Conservation (phyloP, 2,113 vertebrate genomes). For the Typhlomys cinereus region DNA sequence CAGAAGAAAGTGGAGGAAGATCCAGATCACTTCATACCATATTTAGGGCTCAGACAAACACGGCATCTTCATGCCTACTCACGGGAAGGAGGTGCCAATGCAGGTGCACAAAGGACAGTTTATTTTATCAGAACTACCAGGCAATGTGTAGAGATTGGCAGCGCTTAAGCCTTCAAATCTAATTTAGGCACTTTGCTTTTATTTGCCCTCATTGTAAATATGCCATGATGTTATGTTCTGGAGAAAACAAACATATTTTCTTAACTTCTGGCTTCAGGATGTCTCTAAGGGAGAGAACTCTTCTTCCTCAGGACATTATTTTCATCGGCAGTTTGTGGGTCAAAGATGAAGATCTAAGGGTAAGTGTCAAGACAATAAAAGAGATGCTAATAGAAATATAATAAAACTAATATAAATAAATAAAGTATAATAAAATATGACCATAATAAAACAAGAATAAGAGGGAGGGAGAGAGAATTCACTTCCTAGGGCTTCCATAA, state of each 20-base stretch:
- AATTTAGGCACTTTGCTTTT: neutral
- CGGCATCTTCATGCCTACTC: neutral
- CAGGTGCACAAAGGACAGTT: neutral
- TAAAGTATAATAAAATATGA: too few relatives aligned
- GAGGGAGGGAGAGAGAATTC: conserved; percentile 9
- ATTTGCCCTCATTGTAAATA: conserved; percentile 40
- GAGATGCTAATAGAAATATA: too few relatives aligned
- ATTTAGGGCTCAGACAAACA: neutral
- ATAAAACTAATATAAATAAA: too few relatives aligned
- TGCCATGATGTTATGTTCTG: neutral
- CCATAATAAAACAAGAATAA: too few relatives aligned
- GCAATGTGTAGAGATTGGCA: neutral
- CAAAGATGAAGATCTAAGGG: neutral
- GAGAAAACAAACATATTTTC: neutral
- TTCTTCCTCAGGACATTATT: conserved; percentile 17
- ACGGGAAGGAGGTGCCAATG: neutral
- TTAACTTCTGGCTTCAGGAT: conserved; percentile 31
- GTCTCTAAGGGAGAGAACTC: neutral
- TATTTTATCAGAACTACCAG: conserved; percentile 31
- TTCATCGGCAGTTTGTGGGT: neutral
- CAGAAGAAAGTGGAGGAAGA: neutral
- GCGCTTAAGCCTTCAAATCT: neutral
- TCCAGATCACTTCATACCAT: neutral
- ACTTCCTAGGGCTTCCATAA: neutral
- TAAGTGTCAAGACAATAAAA: conserved; percentile 24